These are phyloP conservation scores for Atlantisia rogersi DNA, from an alignment of 2,113 vertebrate genomes.

Conservation along the genomic window DNA sequence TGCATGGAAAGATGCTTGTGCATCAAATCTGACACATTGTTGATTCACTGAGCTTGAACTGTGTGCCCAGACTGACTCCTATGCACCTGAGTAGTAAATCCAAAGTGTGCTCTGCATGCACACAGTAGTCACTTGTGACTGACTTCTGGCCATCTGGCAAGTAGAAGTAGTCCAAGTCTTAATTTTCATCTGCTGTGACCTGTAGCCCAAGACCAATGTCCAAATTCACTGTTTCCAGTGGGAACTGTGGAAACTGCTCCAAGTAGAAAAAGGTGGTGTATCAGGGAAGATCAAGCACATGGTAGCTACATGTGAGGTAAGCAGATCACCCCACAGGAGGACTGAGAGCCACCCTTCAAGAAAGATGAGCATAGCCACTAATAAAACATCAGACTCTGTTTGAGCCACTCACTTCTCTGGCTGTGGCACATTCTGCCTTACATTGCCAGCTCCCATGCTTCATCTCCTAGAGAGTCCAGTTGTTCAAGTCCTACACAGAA, in stretches of 20 bases:
- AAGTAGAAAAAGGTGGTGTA: not conserved
- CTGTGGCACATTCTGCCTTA: not conserved
- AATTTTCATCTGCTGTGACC: not conserved
- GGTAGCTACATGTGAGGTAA: not conserved
- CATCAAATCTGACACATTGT: not conserved
- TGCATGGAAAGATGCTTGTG: fast-evolving
- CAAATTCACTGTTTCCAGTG: not conserved
- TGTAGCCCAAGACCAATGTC: not conserved
- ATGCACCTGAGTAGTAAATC: not conserved
- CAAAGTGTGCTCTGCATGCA: not conserved
- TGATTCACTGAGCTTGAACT: not conserved
- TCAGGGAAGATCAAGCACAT: not conserved
- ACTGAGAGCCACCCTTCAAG: not conserved
- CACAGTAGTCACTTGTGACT: fast-evolving
- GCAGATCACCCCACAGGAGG: not conserved
- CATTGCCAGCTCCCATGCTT: not conserved
- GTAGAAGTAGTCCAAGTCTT: not conserved
- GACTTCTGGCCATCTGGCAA: not conserved
- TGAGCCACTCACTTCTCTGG: not conserved
- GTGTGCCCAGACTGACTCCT: not conserved
- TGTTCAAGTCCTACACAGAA: not conserved
- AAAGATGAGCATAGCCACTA: not conserved
- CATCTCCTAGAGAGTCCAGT: not conserved
- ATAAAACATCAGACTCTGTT: not conserved
- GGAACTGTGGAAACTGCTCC: not conserved